These are phyloP conservation scores for Garrulus glandarius DNA, from an alignment of 2,797 vertebrate species.

Conservation along the genomic window DNA sequence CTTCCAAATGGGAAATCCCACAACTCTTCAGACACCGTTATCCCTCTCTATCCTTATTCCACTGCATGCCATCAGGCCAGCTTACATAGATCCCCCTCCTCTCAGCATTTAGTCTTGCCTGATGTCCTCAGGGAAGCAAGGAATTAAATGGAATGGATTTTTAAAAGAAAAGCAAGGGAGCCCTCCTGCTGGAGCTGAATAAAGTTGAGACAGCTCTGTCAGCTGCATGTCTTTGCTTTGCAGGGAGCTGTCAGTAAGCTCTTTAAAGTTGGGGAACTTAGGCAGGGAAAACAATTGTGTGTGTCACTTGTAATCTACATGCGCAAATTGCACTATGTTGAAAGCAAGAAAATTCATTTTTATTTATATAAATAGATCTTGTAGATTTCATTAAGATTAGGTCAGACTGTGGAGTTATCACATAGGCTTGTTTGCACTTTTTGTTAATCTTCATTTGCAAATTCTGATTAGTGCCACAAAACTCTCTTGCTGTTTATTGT, in stretches of 20 bases:
- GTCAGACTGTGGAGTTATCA: slow-evolving; percentile 60
- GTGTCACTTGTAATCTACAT: slow-evolving; percentile 55
- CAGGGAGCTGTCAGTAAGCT: slow-evolving; percentile 36
- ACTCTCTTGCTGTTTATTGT: slow-evolving; percentile 34
- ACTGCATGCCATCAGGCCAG: not conserved
- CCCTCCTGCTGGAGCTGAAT: slow-evolving; percentile 29
- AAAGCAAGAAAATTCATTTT: slow-evolving; percentile 57
- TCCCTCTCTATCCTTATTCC: not conserved
- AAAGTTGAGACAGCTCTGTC: slow-evolving; percentile 41
- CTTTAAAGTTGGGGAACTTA: slow-evolving; percentile 53
- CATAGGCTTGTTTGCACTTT: slow-evolving; percentile 60
- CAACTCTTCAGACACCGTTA: not conserved
- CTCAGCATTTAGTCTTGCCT: not conserved
- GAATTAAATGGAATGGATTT: slow-evolving; percentile 51
- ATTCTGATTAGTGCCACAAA: slow-evolving; percentile 52
- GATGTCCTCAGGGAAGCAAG: slow-evolving; percentile 1
- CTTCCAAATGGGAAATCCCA: not conserved
- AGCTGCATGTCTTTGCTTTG: slow-evolving; percentile 35
- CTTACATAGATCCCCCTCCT: not conserved
- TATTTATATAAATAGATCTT: slow-evolving; percentile 72
- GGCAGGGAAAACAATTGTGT: slow-evolving; percentile 28
- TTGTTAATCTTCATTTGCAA: slow-evolving; percentile 73
- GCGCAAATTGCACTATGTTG: slow-evolving; percentile 41
- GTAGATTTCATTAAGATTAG: slow-evolving; percentile 76
- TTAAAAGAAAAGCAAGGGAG: slow-evolving; percentile 25